These are phyloP conservation scores for Geococcyx californianus DNA, from an alignment of 2,113 vertebrate species.

Conservation along the genomic window DNA sequence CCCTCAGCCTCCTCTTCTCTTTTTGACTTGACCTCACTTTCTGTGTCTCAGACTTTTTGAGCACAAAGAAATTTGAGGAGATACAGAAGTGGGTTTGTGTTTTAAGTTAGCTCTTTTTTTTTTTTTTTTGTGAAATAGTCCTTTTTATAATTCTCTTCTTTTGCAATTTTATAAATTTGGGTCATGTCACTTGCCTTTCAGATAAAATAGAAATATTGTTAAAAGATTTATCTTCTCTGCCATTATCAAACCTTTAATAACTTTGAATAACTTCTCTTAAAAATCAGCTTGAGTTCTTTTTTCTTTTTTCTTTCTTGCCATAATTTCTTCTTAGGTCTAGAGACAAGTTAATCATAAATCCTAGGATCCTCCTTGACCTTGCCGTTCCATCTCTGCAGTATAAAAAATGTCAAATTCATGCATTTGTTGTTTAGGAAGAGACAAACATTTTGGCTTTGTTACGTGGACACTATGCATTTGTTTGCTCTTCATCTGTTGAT, in stretches of 20 bases:
- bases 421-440: neutral
- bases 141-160: neutral
- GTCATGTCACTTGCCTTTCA: constrained; percentile 24
- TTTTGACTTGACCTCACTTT: neutral
- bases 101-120: neutral
- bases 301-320: neutral
- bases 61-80: neutral
- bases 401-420: neutral
- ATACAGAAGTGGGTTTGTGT: neutral
- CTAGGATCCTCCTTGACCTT: neutral
- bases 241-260: constrained; percentile 21
- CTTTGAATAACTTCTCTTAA: constrained; percentile 9
- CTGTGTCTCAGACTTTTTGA: neutral
- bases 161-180: constrained; percentile 22
- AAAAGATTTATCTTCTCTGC: constrained; percentile 35
- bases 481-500: neutral
- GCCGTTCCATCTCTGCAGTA: neutral
- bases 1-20: no score
- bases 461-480: neutral
- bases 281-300: neutral
- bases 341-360: neutral
- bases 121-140: constrained; percentile 4
- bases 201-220: constrained; percentile 33
- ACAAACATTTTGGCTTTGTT: neutral
- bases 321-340: neutral